Percentiles rank a stretch among this genome's conserved stretches.
Evolutionary conservation across 1,140 invertebrate genomes (phyloP).

Genomic region (Liolophura sinensis): DNA sequence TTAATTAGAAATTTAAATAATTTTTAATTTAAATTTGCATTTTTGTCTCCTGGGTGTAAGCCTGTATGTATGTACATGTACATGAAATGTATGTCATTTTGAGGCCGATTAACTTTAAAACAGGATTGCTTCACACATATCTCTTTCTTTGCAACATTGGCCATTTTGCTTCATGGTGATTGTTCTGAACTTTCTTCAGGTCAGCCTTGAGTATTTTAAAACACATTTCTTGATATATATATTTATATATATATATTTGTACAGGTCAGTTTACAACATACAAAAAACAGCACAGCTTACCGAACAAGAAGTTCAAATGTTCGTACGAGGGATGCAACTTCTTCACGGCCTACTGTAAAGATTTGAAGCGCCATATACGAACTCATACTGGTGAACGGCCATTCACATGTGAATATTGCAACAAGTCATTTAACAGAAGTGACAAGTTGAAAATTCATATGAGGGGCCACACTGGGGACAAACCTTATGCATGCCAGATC

Average conservation of each 20-base stretch:
- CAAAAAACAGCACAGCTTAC: neutral
- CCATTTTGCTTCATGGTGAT: neutral
- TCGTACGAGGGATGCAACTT: slow-evolving; percentile 89
- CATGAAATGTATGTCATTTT: too few species aligned
- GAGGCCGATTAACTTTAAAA: neutral
- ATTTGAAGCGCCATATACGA: slow-evolving; percentile 58
- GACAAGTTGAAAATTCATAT: slow-evolving; percentile 46
- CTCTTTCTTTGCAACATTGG: too few species aligned
- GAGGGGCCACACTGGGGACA: slow-evolving; percentile 78
- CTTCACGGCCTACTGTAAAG: slow-evolving; percentile 30
- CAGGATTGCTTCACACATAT: too few species aligned
- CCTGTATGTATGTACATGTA: too few species aligned
- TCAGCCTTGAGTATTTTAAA: too few species aligned
- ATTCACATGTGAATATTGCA: slow-evolving; percentile 43
- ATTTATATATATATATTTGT: too few species aligned
- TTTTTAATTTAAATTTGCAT: too few species aligned
- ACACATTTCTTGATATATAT: neutral
- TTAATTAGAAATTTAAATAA: too few species aligned
- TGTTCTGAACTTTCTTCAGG: neutral
- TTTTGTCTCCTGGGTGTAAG: too few species aligned
- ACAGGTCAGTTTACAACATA: too few species aligned
- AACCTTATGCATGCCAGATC: slow-evolving; percentile 86
- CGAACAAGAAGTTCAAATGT: slow-evolving; percentile 62
- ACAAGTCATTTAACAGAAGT: slow-evolving; percentile 35
- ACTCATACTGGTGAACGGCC: slow-evolving; percentile 60